Evolutionary conservation across 2,113 vertebrate species (phyloP).

Genomic region (Xyliphius kryptos): DNA sequence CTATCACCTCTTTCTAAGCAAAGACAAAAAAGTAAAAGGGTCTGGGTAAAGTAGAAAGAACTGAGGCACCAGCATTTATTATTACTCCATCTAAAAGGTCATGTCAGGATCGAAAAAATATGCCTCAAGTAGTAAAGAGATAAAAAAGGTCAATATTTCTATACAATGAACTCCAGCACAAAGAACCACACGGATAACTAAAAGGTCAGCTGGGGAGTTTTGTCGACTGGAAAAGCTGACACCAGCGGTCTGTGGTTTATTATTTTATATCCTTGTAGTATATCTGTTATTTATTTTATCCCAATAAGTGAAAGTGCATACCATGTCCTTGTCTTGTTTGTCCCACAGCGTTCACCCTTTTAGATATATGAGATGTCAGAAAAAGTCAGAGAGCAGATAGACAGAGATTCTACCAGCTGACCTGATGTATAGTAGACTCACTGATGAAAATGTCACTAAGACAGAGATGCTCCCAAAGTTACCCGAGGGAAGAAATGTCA

Average conservation of each 20-base stretch:
- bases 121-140: no score
- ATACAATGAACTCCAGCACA: no score
- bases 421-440: conserved; percentile 36
- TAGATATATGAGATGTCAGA: conserved; percentile 13
- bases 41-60: no score
- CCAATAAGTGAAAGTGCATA: conserved; percentile 15
- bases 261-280: conserved; percentile 25
- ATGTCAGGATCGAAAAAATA: no score
- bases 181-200: no score
- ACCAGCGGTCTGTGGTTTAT: conserved; percentile 20
- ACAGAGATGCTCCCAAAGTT: conserved; percentile 43
- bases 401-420: conserved; percentile 47
- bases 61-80: no score
- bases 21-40: no score
- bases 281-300: no score
- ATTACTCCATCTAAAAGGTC: no score
- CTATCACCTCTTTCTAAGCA: no score
- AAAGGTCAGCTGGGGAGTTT: conserved; percentile 6
- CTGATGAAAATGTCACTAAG: conserved; percentile 57
- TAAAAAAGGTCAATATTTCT: no score
- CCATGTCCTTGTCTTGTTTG: conserved; percentile 12
- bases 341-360: conserved; percentile 17
- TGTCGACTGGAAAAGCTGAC: background rate
- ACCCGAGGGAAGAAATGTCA: conserved; percentile 29
- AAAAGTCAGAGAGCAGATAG: conserved; percentile 39